Percentiles rank a stretch among this genome's conserved stretches.
phyloP scores from a whole-genome alignment of 2,888 invertebrate genomes.

The Phaonia tiefii region DNA sequence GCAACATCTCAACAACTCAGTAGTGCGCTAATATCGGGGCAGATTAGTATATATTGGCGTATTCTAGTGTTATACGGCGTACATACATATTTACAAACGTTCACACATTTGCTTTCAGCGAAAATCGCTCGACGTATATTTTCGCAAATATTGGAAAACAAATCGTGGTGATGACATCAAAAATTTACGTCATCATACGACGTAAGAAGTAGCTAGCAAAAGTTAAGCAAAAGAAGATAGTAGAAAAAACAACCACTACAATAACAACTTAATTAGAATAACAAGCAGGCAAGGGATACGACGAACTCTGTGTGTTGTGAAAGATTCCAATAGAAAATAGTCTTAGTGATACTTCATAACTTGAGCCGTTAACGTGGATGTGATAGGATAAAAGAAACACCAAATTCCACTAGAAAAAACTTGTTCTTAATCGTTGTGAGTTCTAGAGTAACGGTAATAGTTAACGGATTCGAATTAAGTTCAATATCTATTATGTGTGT shows the following conservation, averaged over 20 bases:
- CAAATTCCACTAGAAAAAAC: not conserved
- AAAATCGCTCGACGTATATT: constrained; percentile 20
- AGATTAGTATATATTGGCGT: constrained; percentile 64
- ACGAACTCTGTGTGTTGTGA: constrained; percentile 39
- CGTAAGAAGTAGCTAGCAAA: constrained; percentile 3
- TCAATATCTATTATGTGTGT: too few relatives aligned
- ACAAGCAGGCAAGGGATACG: constrained; percentile 45
- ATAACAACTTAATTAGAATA: constrained; percentile 58
- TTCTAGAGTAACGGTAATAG: too few relatives aligned
- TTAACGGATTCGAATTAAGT: too few relatives aligned
- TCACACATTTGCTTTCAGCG: too few relatives aligned
- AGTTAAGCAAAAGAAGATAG: constrained; percentile 27
- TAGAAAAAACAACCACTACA: constrained; percentile 40
- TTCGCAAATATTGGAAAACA: constrained; percentile 40
- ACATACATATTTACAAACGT: too few relatives aligned
- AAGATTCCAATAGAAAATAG: constrained; percentile 41
- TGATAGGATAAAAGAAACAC: constrained; percentile 26
- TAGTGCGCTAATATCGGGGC: constrained; percentile 66
- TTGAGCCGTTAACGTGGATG: constrained; percentile 54
- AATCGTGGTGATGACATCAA: constrained; percentile 63
- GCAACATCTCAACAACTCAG: constrained; percentile 60
- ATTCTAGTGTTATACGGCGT: constrained; percentile 6
- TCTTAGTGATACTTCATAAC: constrained; percentile 62
- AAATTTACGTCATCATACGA: constrained; percentile 63
- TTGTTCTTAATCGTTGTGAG: too few relatives aligned